A percentile compares a stretch with the other conserved stretches of the same genome.
These are phyloP conservation scores for Tachyglossus aculeatus DNA, from an alignment of 2,797 vertebrate genomes.

Conservation along the genomic window DNA sequence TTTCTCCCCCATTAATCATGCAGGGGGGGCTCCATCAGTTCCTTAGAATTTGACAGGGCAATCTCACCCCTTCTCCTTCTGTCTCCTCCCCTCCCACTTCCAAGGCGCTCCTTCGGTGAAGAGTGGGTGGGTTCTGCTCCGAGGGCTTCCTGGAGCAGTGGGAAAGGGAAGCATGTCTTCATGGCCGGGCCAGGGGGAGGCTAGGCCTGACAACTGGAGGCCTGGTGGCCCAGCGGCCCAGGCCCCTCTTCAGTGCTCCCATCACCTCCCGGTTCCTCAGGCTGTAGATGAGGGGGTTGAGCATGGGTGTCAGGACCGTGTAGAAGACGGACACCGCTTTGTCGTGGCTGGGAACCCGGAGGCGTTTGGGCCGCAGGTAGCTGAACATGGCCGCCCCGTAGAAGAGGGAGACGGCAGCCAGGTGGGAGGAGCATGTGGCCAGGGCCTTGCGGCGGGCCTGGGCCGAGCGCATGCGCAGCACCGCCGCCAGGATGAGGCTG, in stretches of 20 bases:
- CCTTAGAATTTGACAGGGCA: not conserved
- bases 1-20: too few species aligned
- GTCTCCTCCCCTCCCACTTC: not conserved
- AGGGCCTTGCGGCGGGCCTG: constrained; percentile 30
- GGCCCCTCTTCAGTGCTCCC: constrained; percentile 13
- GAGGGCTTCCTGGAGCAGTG: too few species aligned
- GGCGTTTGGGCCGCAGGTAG: constrained; percentile 37
- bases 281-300: constrained; percentile 63
- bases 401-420: constrained; percentile 43
- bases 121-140: too few species aligned
- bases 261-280: constrained; percentile 25
- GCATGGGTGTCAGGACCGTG: constrained; percentile 45
- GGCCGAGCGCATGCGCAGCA: constrained; percentile 20
- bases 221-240: not conserved
- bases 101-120: too few species aligned
- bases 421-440: constrained; percentile 26
- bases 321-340: constrained; percentile 48
- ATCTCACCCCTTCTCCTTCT: not conserved
- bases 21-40: too few species aligned
- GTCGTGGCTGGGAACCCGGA: constrained; percentile 27
- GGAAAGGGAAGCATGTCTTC: not conserved
- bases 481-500: not conserved
- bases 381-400: constrained; percentile 46
- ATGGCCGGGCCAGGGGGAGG: not conserved
- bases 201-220: not conserved